Conservation (phyloP, 2,797 vertebrate genomes). For the Phrynocephalus forsythii region DNA sequence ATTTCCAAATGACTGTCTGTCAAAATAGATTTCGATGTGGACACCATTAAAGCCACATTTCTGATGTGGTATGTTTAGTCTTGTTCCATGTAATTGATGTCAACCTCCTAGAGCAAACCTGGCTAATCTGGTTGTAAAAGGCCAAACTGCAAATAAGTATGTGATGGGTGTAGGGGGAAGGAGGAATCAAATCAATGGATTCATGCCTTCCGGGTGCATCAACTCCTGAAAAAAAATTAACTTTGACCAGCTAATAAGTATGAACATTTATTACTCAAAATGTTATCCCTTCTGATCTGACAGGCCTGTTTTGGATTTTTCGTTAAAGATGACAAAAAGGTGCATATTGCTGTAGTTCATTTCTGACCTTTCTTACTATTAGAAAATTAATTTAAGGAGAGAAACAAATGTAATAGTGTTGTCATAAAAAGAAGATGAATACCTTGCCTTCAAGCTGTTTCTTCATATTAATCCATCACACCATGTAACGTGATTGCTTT, state of each 20-base stretch:
- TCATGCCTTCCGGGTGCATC: constrained; percentile 48
- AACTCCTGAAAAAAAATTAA: constrained; percentile 80
- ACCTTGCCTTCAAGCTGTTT: constrained; percentile 85
- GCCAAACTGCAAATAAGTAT: constrained; percentile 10
- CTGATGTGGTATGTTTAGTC: constrained; percentile 20
- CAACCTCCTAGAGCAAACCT: constrained; percentile 10
- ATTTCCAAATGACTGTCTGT: constrained; percentile 49
- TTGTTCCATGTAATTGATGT: constrained; percentile 28
- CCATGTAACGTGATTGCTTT: constrained; percentile 71
- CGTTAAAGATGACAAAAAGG: constrained; percentile 94
- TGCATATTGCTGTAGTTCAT: constrained; percentile 86
- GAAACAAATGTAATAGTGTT: constrained; percentile 95
- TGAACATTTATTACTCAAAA: constrained; percentile 88
- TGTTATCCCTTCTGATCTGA: constrained; percentile 88
- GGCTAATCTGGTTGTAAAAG: constrained; percentile 22
- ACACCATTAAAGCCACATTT: constrained; percentile 32
- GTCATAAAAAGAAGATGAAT: constrained; percentile 88
- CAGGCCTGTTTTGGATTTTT: constrained; percentile 93
- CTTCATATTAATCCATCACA: constrained; percentile 81
- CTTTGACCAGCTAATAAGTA: constrained; percentile 93
- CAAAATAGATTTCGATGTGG: constrained; percentile 30
- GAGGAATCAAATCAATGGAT: not conserved
- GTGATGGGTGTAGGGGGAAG: not conserved
- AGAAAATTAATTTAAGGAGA: constrained; percentile 95
- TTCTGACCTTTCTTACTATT: constrained; percentile 97